These are phyloP conservation scores for Psilopogon haemacephalus DNA, from an alignment of 2,113 vertebrate species.

Conservation along the genomic window DNA sequence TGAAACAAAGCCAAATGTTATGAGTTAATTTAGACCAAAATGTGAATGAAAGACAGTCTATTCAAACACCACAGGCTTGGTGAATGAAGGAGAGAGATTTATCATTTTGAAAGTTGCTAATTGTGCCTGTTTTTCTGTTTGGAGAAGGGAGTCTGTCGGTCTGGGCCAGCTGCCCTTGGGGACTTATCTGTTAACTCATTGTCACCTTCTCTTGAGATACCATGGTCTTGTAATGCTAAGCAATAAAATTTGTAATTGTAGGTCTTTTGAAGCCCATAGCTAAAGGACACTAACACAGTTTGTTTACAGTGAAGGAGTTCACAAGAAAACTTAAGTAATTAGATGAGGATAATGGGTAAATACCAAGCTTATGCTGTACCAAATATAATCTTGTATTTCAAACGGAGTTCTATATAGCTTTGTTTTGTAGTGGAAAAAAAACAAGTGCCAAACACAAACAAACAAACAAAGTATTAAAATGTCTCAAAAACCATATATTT, in stretches of 20 bases:
- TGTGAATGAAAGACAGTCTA: conserved; percentile 38
- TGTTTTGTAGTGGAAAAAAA: neutral
- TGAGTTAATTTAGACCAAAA: conserved; percentile 60
- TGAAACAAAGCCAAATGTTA: conserved; percentile 30
- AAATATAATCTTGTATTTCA: neutral
- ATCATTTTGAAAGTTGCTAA: conserved; percentile 71
- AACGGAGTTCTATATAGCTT: neutral
- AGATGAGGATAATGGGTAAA: neutral
- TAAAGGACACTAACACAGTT: conserved; percentile 57
- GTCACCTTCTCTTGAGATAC: conserved; percentile 74
- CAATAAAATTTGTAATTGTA: conserved; percentile 76
- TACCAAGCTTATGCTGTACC: neutral
- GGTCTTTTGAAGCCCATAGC: conserved; percentile 67
- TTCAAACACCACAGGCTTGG: neutral
- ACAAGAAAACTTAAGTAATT: conserved; percentile 48
- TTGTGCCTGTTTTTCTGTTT: conserved; percentile 71
- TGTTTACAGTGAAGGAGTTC: conserved; percentile 69
- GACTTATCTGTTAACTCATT: conserved; percentile 72
- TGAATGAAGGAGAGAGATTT: conserved; percentile 62
- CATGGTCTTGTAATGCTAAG: conserved; percentile 72
- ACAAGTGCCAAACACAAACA: too few species aligned
- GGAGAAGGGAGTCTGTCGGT: conserved; percentile 74
- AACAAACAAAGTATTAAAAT: neutral
- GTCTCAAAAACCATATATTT: too few species aligned
- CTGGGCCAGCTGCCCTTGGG: conserved; percentile 66